Evolutionary conservation across 2,888 invertebrate species (phyloP).

Genomic region (Parochlus steinenii): DNA sequence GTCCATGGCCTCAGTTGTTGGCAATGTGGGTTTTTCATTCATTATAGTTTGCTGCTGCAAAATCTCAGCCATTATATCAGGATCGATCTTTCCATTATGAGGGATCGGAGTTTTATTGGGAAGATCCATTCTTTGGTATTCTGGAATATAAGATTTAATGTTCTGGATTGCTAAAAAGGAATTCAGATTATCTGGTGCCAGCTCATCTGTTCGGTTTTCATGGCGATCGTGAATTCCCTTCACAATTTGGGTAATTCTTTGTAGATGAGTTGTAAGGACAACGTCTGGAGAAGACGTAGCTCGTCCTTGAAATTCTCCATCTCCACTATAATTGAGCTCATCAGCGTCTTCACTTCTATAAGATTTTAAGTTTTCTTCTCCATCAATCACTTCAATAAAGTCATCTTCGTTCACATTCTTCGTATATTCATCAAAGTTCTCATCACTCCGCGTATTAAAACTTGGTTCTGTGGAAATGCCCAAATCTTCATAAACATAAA

Average conservation of each 20-base stretch:
- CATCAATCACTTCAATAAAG: slow-evolving; percentile 14
- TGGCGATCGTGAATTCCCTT: slow-evolving; percentile 23
- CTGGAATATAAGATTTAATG: slow-evolving; percentile 20
- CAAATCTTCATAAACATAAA: slow-evolving; percentile 15
- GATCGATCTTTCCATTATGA: slow-evolving; percentile 15
- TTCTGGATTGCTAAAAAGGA: slow-evolving; percentile 29
- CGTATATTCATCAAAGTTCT: background rate
- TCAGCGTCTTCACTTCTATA: slow-evolving; percentile 15
- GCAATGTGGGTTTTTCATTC: background rate
- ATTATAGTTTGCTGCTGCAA: slow-evolving; percentile 15
- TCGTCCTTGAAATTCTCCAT: slow-evolving; percentile 19
- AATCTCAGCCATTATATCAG: slow-evolving; percentile 15
- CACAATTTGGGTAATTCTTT: slow-evolving; percentile 27
- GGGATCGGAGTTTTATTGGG: slow-evolving; percentile 13
- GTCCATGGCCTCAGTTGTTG: slow-evolving; percentile 2
- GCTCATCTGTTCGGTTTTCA: slow-evolving; percentile 15
- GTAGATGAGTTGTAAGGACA: slow-evolving; percentile 25
- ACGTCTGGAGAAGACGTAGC: slow-evolving; percentile 1
- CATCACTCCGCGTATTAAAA: no score
- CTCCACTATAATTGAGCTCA: slow-evolving; percentile 22
- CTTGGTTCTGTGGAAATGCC: no score
- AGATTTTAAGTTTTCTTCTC: background rate
- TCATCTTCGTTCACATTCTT: slow-evolving; percentile 11
- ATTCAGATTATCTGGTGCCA: slow-evolving; percentile 28
- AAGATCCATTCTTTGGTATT: slow-evolving; percentile 21